A percentile compares a stretch with the other conserved stretches of the same genome.
Evolutionary conservation across 2,888 invertebrate genomes (phyloP).

Genomic region (Antitype chi): DNA sequence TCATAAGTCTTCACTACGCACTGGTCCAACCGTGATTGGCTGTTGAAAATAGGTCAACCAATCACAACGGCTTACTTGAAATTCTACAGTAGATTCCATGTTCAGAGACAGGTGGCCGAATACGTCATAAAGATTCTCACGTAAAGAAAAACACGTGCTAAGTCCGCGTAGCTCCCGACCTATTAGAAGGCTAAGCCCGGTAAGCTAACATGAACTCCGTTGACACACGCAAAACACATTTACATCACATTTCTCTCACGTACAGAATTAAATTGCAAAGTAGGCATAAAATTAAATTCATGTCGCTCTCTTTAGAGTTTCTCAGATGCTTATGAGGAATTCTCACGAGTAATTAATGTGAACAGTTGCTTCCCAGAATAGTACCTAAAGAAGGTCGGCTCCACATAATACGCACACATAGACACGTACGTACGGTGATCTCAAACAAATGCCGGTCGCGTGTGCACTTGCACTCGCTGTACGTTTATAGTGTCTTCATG

Average conservation of each 20-base stretch:
- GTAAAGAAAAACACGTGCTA: not conserved
- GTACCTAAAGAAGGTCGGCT: not conserved
- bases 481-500: not conserved
- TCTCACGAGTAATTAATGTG: constrained; percentile 40
- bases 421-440: not conserved
- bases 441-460: not conserved
- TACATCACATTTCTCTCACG: constrained; percentile 12
- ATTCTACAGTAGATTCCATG: too few relatives aligned
- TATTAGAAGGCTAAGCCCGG: not conserved
- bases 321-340: constrained; percentile 30
- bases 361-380: constrained; percentile 9
- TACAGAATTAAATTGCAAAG: constrained; percentile 35
- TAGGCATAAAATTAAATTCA: constrained; percentile 20
- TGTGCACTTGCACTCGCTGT: not conserved
- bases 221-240: not conserved
- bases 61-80: not conserved
- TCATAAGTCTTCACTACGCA: too few relatives aligned
- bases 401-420: not conserved
- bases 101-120: too few relatives aligned
- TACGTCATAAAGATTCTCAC: too few relatives aligned
- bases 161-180: too few relatives aligned
- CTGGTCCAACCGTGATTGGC: not conserved
- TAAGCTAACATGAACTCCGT: not conserved
- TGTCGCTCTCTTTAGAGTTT: not conserved
- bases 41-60: not conserved